Conservation (phyloP, 2,888 invertebrate species). For the Quadriops clusia region DNA sequence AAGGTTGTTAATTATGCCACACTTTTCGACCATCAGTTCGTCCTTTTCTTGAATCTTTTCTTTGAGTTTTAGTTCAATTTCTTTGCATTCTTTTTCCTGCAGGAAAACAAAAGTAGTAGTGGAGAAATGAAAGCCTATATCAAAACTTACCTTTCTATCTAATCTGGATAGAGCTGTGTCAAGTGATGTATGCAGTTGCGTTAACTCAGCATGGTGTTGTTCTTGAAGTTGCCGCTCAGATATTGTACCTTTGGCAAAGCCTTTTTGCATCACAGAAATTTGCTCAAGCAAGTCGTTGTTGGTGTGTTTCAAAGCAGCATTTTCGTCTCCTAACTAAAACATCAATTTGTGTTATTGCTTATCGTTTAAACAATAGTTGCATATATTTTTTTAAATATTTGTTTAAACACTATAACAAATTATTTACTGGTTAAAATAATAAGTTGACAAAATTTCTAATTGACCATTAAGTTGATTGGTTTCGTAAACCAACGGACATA, state of each 20-base stretch:
- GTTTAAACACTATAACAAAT: too few relatives aligned
- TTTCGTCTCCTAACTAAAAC: slow-evolving; percentile 16
- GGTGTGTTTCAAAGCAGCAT: slow-evolving; percentile 13
- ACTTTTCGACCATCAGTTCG: slow-evolving; percentile 16
- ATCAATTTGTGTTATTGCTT: slow-evolving; percentile 1
- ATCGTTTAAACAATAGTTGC: too few relatives aligned
- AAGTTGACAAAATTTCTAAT: too few relatives aligned
- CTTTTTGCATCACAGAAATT: slow-evolving; percentile 18
- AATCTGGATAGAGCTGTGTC: slow-evolving; percentile 14
- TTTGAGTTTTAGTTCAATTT: slow-evolving; percentile 14
- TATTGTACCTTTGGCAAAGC: slow-evolving; percentile 17
- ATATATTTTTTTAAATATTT: too few relatives aligned
- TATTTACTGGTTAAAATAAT: too few relatives aligned
- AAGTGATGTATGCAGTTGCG: slow-evolving; percentile 16
- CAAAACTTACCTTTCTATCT: slow-evolving; percentile 14
- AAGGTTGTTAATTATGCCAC: slow-evolving; percentile 17
- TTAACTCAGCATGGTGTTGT: slow-evolving; percentile 17
- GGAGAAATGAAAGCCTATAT: neutral
- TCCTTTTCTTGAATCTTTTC: slow-evolving; percentile 15
- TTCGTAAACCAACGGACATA: too few relatives aligned
- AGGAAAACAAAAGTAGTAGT: neutral
- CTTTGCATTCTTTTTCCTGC: slow-evolving; percentile 18
- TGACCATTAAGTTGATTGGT: slow-evolving; percentile 1
- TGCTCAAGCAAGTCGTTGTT: slow-evolving; percentile 20
- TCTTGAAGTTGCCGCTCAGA: slow-evolving; percentile 19